Evolutionary conservation across 2,888 invertebrate genomes (phyloP), one percentile per base, ranked within the genome.

Genomic region (Lithodes maja): DNA sequence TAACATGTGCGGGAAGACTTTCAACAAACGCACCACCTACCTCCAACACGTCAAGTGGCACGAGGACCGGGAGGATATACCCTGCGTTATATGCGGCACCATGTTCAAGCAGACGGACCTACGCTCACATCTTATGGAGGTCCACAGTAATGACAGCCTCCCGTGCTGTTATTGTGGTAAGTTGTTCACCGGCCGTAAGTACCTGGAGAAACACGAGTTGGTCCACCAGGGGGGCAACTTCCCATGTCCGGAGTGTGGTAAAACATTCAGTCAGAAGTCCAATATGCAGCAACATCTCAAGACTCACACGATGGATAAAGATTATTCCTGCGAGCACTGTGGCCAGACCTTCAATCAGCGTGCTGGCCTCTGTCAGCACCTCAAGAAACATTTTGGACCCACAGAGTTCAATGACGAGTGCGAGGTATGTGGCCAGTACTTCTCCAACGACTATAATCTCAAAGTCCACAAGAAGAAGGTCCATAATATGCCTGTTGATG

Each of bases 31-130:
- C 33, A 91, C 90, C 17, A 91, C 91, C 0, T 91, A 90, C 55
- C 49, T 91, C 9, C 90, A 90, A 78, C 91, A 91, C 55, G 82
- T 90, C n/a, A 91, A 91, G 68, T 91, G 91, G 91, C 91, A 91
- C 17, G 91, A 91, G 54, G 91, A 91, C 61, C 78, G 91, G 12
- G 91, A 91, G 68, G 91, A 91, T 75, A 87, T 91, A 33, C 91
- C 91, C 3, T 91, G 91, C 85, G 91, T 91, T 55, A 91, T 91
- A 12, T 91, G 91, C 74, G 91, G 90, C 50, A 91, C 91, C 53
- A 90, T 91, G 91, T 91, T 90, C 83, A 91, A 91, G 77, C 91
- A 91, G 83, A 90, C 89, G 3, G 91, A 91, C n/a, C 85, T 91
- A 15, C 54, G 91, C 9, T 89, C 77, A 15, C 91, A 91, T 78